Percentiles rank a stretch among this genome's conserved stretches.
These are phyloP conservation scores for Equus quagga DNA, from an alignment of 2,113 vertebrate genomes.

Conservation along the genomic window DNA sequence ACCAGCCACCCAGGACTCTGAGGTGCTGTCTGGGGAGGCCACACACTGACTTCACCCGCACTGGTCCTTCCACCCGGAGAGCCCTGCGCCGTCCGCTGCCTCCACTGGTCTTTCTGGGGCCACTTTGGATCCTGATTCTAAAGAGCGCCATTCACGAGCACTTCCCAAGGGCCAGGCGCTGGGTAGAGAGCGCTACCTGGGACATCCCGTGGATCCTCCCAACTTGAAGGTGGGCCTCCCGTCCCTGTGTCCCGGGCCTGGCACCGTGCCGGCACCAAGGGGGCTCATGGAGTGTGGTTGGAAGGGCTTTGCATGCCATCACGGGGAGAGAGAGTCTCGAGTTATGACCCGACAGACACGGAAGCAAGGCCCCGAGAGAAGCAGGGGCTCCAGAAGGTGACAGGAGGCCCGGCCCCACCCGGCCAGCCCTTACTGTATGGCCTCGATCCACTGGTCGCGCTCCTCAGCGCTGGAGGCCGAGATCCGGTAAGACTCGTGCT, in stretches of 20 bases:
- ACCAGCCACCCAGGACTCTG: neutral
- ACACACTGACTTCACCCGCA: neutral
- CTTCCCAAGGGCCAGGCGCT: rapidly evolving
- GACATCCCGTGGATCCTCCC: rapidly evolving
- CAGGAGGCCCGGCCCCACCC: neutral
- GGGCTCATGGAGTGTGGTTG: rapidly evolving
- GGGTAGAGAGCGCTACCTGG: rapidly evolving
- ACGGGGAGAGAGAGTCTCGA: neutral
- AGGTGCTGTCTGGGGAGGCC: neutral
- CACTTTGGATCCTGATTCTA: neutral
- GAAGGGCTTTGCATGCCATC: neutral
- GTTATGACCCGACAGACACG: neutral
- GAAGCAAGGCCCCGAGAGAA: neutral
- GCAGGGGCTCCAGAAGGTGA: neutral
- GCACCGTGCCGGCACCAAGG: neutral
- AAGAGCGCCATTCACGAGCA: rapidly evolving
- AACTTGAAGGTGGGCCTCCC: rapidly evolving
- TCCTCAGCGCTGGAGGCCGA: conserved; percentile 93
- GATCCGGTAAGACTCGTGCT: conserved; percentile 97
- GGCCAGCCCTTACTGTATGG: conserved; percentile 89
- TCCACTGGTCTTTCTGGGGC: neutral
- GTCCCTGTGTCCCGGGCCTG: neutral
- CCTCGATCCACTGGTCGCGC: conserved; percentile 95
- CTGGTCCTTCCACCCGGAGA: neutral
- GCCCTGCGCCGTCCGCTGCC: neutral